Conservation (phyloP, 1,140 invertebrate species). For the Neoseiulus cucumeris region DNA sequence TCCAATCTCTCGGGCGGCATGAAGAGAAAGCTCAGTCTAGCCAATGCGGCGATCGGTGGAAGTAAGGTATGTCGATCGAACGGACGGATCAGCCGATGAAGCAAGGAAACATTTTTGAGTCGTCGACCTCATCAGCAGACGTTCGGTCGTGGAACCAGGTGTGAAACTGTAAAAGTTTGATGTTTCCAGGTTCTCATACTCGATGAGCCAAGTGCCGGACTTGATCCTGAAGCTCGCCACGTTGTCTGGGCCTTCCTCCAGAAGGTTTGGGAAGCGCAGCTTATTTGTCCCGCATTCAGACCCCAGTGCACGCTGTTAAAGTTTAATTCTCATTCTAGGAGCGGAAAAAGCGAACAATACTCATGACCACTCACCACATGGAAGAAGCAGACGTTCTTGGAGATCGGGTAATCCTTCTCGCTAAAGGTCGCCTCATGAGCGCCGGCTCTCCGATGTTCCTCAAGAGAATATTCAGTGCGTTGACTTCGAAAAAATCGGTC, state of each 20-base stretch:
- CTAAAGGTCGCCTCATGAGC: conserved; percentile 56
- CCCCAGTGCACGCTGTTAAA: too few species aligned
- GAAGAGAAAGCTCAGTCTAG: conserved; percentile 63
- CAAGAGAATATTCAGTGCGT: conserved; percentile 55
- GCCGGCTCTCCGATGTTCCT: conserved; percentile 58
- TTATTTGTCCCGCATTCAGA: not conserved
- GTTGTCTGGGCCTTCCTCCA: conserved; percentile 63
- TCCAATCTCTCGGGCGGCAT: conserved; percentile 63
- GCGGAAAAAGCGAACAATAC: conserved; percentile 45
- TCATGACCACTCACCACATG: conserved; percentile 93
- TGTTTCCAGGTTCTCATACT: conserved; percentile 42
- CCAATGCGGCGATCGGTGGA: conserved; percentile 53
- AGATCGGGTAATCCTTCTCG: conserved; percentile 76
- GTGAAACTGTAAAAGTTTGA: too few species aligned
- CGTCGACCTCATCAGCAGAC: conserved; percentile 14
- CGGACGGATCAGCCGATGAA: too few species aligned
- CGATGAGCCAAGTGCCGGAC: conserved; percentile 79
- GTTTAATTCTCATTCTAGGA: conserved; percentile 30
- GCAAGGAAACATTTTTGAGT: too few species aligned
- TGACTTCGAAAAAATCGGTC: too few species aligned
- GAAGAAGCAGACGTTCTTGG: conserved; percentile 88
- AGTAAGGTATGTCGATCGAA: conserved; percentile 27
- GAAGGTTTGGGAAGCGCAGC: conserved; percentile 20
- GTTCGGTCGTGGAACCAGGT: too few species aligned
- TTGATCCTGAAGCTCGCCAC: conserved; percentile 72